Base-by-base conservation (phyloP, 1,140 invertebrate species). In the Liolophura sinensis region DNA sequence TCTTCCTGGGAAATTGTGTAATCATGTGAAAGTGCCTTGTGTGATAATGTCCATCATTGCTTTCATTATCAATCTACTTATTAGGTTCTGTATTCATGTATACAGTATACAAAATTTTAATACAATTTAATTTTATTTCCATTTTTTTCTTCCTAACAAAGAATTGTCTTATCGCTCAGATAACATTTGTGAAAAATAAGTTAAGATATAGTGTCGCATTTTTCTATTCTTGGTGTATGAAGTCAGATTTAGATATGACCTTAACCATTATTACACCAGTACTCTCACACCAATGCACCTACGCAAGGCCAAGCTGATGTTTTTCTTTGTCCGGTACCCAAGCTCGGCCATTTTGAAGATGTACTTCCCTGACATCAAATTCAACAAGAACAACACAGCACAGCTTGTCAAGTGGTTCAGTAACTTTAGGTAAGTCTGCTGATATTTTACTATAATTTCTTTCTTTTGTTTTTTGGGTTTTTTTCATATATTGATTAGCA, bases 381-480 rank as follows among this genome's bases (percentile, higher is more conserved):
- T 99, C 89, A 99, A 99, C 90, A 99, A 99, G 88, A 98, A 99
- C 89, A 99, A 99, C 88, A 99, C 97, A 69, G 97, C 97, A 77
- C 98, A 99, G 88, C 91, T 99, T 81, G 97, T 99, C 88, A 99
- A 99, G 87, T 99, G 98, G 98, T 99, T 99, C 91, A 98, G 96
- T 82, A 99, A 99, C 85, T 99, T 99, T 88, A 91, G 96, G 96
- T 98, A 86, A 93, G 92, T 90, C 49, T 59, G 52, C 18, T 54
- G 51, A 54, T 57, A 24, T 12, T 60, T 50, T 50, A 47, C 47
- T 60, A 51, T 20, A 3, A 6, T 31, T 54, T 5, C 12, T 54
- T 54, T n/a, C 3, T 54, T 54, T 54, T 54, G 51, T 24, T 54
- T 54, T n/a, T 3, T 20, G 3, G 22, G 3, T 40, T 3, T 40